Evolutionary conservation across 2,888 invertebrate genomes (phyloP).

Genomic region (Meta bourneti): DNA sequence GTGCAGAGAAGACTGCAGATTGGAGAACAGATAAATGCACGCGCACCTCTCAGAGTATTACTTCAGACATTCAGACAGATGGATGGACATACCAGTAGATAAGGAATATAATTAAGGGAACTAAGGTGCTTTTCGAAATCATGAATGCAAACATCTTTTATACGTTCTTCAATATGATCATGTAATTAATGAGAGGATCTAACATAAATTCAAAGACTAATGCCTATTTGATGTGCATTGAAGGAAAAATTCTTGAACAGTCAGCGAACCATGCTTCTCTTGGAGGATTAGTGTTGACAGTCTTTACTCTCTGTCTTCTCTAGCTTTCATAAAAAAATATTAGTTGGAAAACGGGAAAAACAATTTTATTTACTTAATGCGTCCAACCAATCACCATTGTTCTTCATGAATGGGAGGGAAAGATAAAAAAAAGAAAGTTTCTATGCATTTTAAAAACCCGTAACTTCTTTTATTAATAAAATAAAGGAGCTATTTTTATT

Average conservation of each 20-base stretch:
- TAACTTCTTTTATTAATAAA: background rate
- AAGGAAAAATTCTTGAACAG: background rate
- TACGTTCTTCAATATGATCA: too few relatives aligned
- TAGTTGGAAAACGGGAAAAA: background rate
- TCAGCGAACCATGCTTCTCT: background rate
- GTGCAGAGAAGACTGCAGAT: too few relatives aligned
- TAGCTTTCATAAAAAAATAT: background rate
- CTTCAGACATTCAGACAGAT: too few relatives aligned
- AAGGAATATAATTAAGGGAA: too few relatives aligned
- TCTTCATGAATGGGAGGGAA: background rate
- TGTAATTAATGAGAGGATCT: too few relatives aligned
- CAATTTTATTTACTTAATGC: conserved; percentile 1
- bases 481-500: background rate
- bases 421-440: background rate
- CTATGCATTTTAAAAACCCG: background rate
- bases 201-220: background rate
- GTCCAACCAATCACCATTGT: background rate
- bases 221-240: conserved; percentile 2
- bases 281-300: background rate
- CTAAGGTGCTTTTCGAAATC: too few relatives aligned
- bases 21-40: too few relatives aligned
- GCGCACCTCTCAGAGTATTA: too few relatives aligned
- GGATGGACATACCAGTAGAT: too few relatives aligned
- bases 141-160: too few relatives aligned
- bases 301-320: background rate